Percentiles rank a stretch among this genome's conserved stretches.
phyloP scores from a whole-genome alignment of 1,140 invertebrate genomes.

The Tetragonula clypearis region DNA sequence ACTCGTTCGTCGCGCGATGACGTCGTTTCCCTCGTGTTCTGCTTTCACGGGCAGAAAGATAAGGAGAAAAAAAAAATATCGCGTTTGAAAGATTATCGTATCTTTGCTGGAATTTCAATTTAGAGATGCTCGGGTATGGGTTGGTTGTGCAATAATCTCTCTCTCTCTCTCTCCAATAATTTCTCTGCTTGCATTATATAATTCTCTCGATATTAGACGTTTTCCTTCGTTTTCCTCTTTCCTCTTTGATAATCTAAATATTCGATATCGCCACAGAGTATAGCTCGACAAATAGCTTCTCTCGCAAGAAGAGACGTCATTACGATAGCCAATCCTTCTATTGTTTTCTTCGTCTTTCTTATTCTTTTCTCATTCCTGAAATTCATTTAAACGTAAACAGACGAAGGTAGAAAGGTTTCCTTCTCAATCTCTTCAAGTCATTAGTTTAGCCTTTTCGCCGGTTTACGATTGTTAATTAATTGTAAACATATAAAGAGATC shows the following conservation, averaged over 20 bases:
- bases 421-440: background rate
- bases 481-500: too few relatives aligned
- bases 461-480: background rate
- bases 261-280: background rate
- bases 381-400: background rate
- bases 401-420: too few relatives aligned
- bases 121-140: background rate
- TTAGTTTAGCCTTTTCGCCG: background rate
- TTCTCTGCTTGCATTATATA: background rate
- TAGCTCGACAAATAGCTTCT: background rate
- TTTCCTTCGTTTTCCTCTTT: background rate
- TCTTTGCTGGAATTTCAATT: background rate
- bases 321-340: background rate
- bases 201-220: background rate
- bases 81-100: background rate
- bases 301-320: background rate
- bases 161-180: background rate
- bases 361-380: background rate
- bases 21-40: background rate
- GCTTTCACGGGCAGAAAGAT: too few relatives aligned
- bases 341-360: background rate
- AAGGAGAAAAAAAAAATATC: background rate
- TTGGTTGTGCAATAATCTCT: background rate
- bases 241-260: background rate
- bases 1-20: background rate